These are phyloP conservation scores for Urocolius indicus DNA, from an alignment of 2,113 vertebrate species.

Conservation along the genomic window DNA sequence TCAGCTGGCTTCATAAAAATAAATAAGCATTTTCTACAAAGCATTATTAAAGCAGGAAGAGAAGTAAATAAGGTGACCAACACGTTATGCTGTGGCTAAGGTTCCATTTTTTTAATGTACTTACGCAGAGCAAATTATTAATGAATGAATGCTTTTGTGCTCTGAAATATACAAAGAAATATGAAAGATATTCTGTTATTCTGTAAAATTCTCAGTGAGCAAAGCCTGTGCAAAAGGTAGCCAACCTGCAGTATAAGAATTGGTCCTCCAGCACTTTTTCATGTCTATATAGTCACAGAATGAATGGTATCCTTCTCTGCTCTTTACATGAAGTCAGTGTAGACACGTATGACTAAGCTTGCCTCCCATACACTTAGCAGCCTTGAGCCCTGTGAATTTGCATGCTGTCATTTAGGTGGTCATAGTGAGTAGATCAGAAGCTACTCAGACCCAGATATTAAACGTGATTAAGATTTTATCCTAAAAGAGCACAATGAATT, in stretches of 20 bases:
- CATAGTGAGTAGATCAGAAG: background rate
- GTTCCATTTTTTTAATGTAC: conserved; percentile 44
- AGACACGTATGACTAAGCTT: rapidly evolving
- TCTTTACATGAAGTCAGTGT: background rate
- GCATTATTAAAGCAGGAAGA: conserved; percentile 51
- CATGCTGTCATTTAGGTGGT: rapidly evolving
- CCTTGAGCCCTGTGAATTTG: background rate
- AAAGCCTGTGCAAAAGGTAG: background rate
- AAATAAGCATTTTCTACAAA: conserved; percentile 68
- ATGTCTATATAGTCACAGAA: background rate
- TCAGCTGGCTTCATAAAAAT: conserved; percentile 69
- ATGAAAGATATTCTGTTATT: background rate
- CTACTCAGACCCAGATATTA: rapidly evolving
- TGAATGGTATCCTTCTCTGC: background rate
- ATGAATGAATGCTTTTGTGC: conserved; percentile 52
- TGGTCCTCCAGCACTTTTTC: background rate
- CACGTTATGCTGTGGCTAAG: conserved; percentile 26
- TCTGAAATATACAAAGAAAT: conserved; percentile 35
- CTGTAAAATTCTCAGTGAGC: conserved; percentile 36
- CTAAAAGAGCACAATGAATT: background rate
- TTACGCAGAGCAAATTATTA: conserved; percentile 62
- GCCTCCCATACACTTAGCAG: background rate
- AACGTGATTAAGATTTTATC: background rate
- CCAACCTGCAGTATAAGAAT: background rate
- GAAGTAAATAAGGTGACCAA: conserved; percentile 46